These are phyloP conservation scores for Ctenopoma kingsleyae DNA, from an alignment of 2,797 vertebrate genomes.

Conservation along the genomic window DNA sequence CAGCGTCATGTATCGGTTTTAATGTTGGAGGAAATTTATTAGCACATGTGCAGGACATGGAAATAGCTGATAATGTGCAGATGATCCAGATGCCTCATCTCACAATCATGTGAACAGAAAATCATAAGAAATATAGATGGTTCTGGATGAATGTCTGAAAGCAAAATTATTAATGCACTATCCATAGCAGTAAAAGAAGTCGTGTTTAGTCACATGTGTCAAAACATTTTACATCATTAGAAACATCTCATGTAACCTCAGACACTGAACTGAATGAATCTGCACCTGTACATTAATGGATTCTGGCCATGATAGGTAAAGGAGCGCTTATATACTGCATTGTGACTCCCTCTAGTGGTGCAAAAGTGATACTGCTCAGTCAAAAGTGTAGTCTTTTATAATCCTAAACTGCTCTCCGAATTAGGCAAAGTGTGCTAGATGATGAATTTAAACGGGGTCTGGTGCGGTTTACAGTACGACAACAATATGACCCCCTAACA, in stretches of 20 bases:
- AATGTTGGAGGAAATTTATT: constrained; percentile 16
- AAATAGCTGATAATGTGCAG: constrained; percentile 23
- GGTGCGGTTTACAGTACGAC: no score
- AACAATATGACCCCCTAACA: no score
- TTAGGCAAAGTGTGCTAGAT: no score
- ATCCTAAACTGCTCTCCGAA: no score
- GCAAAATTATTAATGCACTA: constrained; percentile 4
- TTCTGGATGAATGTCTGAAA: background rate
- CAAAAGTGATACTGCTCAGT: rapidly evolving
- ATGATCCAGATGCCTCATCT: constrained; percentile 38
- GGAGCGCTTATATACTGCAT: background rate
- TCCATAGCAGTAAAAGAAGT: background rate
- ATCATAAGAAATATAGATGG: no score
- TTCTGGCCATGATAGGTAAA: background rate
- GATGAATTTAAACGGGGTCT: no score
- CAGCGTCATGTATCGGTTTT: background rate
- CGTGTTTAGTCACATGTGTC: background rate
- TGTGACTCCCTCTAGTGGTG: constrained; percentile 38
- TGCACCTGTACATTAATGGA: no score
- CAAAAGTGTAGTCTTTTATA: background rate
- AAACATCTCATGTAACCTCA: background rate
- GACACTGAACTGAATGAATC: background rate
- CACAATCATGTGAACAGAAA: constrained; percentile 32
- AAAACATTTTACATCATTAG: background rate
- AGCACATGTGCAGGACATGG: constrained; percentile 39